phyloP scores from a whole-genome alignment of 2,797 vertebrate species.

The Coregonus suidteri region DNA sequence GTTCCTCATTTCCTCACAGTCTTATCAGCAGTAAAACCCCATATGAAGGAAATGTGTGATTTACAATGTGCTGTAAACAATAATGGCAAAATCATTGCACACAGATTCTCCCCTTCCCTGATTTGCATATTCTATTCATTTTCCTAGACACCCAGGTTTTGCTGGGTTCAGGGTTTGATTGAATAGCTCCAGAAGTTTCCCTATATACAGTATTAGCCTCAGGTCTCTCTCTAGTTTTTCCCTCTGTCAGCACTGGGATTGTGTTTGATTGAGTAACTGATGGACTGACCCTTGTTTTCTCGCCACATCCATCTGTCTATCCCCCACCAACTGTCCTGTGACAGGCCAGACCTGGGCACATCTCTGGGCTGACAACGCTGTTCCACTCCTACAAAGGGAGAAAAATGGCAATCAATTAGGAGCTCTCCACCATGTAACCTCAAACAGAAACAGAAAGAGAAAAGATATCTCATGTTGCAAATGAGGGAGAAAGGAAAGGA shows the following conservation, averaged over 20 bases:
- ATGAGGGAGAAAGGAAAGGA: conserved; percentile 53
- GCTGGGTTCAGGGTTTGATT: conserved; percentile 51
- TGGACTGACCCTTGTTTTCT: conserved; percentile 71
- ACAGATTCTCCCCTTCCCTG: conserved; percentile 34
- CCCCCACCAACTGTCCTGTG: conserved; percentile 67
- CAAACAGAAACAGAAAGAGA: conserved; percentile 30
- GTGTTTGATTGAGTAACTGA: conserved; percentile 63
- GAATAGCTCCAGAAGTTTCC: conserved; percentile 23
- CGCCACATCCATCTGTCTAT: conserved; percentile 72
- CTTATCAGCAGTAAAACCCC: conserved; percentile 50
- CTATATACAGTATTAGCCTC: conserved; percentile 15
- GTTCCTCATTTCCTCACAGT: conserved; percentile 59
- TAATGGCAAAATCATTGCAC: conserved; percentile 42
- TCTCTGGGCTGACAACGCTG: conserved; percentile 64
- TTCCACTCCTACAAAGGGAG: conserved; percentile 58
- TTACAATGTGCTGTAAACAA: conserved; percentile 52
- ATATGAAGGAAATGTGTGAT: conserved; percentile 47
- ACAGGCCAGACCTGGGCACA: conserved; percentile 69
- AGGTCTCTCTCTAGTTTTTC: conserved; percentile 26
- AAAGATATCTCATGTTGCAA: conserved; percentile 65
- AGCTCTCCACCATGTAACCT: conserved; percentile 35
- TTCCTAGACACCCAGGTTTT: conserved; percentile 5
- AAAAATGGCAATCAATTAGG: conserved; percentile 69
- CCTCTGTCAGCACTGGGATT: conserved; percentile 27
- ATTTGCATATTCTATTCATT: conserved; percentile 38